Evolutionary conservation across 2,797 vertebrate genomes (phyloP).

Genomic region (Anolis apletophallus): DNA sequence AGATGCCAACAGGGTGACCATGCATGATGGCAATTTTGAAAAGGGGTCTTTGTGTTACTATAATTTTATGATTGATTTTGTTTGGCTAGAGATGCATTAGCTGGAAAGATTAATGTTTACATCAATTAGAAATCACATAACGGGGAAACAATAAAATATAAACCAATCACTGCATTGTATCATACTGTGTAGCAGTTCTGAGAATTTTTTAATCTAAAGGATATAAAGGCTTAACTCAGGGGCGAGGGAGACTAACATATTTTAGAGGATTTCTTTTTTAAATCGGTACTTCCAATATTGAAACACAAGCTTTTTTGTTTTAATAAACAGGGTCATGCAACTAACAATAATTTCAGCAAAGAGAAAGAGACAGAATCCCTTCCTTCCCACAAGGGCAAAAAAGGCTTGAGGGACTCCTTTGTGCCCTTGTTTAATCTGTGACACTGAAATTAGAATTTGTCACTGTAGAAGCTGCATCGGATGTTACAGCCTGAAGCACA

Average conservation of each 20-base stretch:
- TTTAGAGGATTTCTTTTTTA: background rate
- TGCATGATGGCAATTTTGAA: background rate
- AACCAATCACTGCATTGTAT: background rate
- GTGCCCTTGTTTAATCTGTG: constrained; percentile 76
- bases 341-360: constrained; percentile 26
- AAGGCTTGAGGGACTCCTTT: constrained; percentile 54
- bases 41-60: background rate
- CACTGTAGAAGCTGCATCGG: constrained; percentile 80
- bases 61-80: constrained; percentile 14
- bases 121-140: background rate
- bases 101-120: constrained; percentile 7
- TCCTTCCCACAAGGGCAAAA: constrained; percentile 49
- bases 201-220: constrained; percentile 27
- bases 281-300: background rate
- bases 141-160: background rate
- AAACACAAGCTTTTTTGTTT: constrained; percentile 2
- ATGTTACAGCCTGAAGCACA: constrained; percentile 79
- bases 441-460: constrained; percentile 76
- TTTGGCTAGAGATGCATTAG: background rate
- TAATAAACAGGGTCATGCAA: constrained; percentile 15
- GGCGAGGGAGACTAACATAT: background rate
- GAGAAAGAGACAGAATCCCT: constrained; percentile 9
- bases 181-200: background rate
- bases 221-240: background rate
- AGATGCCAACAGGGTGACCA: background rate